Conservation (phyloP, 2,888 invertebrate genomes). For the Cantharis rufa region DNA sequence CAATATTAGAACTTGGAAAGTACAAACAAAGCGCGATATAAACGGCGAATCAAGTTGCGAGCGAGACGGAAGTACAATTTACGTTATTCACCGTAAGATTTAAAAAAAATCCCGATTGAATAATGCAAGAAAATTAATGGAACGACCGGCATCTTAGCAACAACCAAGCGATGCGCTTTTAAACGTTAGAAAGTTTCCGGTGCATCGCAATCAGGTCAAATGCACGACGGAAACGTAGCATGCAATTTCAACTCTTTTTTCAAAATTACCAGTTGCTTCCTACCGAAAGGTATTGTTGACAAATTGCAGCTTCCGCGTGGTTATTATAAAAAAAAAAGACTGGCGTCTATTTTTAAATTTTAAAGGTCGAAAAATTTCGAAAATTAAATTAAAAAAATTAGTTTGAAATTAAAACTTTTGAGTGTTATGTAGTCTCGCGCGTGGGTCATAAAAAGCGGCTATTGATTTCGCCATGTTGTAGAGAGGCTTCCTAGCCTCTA, state of each 20-base stretch:
- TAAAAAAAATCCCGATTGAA: not conserved
- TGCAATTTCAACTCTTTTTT: not conserved
- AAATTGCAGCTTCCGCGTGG: not conserved
- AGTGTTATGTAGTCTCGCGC: conserved; percentile 15
- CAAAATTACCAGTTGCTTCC: not conserved
- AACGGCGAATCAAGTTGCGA: not conserved
- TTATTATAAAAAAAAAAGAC: not conserved
- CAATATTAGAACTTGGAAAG: not conserved
- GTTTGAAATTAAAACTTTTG: not conserved
- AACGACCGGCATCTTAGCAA: not conserved
- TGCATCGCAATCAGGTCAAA: not conserved
- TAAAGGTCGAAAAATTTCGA: not conserved
- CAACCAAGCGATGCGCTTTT: not conserved
- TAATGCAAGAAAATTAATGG: not conserved
- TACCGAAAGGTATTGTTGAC: not conserved
- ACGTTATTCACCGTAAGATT: not conserved
- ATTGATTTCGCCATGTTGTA: conserved; percentile 47
- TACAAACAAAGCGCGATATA: not conserved
- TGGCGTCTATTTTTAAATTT: not conserved
- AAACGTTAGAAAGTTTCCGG: not conserved
- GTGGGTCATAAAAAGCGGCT: conserved; percentile 29
- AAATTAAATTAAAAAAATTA: not conserved
- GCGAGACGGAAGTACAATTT: not conserved
- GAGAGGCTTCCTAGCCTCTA: conserved; percentile 45
- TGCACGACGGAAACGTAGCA: not conserved